Evolutionary conservation across 2,797 vertebrate species (phyloP).

Genomic region (Poeciliopsis gracilis): DNA sequence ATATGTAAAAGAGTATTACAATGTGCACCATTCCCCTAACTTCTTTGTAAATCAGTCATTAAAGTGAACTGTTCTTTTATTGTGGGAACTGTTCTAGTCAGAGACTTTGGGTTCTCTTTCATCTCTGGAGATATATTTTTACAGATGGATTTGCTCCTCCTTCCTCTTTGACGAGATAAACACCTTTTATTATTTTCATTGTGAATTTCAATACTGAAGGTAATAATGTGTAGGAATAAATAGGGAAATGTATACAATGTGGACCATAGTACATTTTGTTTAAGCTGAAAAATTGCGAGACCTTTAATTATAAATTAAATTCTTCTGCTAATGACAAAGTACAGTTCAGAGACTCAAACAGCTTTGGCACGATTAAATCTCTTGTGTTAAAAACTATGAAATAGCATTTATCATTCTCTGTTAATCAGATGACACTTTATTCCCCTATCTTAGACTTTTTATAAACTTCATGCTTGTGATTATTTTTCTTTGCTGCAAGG

Average conservation of each 20-base stretch:
- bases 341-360: background rate
- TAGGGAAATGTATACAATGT: background rate
- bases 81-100: constrained; percentile 1
- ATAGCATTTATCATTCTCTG: background rate
- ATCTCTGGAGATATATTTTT: background rate
- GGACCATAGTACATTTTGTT: background rate
- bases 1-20: background rate
- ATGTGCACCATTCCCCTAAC: background rate
- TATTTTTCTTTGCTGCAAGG: background rate
- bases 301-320: background rate
- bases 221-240: background rate
- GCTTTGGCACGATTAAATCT: background rate
- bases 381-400: background rate
- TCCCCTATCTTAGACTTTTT: background rate
- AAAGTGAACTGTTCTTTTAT: background rate
- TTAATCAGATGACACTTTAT: background rate
- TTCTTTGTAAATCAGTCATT: background rate
- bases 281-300: background rate
- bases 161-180: background rate
- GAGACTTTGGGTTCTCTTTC: background rate
- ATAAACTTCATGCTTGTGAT: constrained; percentile 7
- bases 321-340: background rate
- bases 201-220: background rate
- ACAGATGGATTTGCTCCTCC: background rate
- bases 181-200: background rate